phyloP scores from a whole-genome alignment of 2,888 invertebrate species.

The Eurois occulta region DNA sequence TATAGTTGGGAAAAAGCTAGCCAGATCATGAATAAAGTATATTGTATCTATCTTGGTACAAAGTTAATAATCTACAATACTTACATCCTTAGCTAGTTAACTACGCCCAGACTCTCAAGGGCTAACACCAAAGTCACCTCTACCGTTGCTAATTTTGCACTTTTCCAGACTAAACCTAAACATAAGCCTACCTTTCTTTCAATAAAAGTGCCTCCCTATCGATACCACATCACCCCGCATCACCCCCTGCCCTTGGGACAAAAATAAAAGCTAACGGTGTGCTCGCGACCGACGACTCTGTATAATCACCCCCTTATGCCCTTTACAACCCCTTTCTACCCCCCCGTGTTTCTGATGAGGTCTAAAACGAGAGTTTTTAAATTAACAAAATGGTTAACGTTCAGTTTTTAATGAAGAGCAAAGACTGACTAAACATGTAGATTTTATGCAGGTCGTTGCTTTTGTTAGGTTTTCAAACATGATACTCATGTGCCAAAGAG shows the following conservation, averaged over 20 bases:
- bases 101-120: no score
- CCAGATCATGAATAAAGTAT: no score
- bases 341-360: not conserved
- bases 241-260: constrained; percentile 52
- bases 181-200: not conserved
- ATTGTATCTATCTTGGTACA: no score
- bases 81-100: not conserved
- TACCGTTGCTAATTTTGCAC: not conserved
- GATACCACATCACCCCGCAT: constrained; percentile 25
- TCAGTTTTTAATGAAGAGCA: not conserved
- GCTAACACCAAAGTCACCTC: constrained; percentile 6
- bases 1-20: no score
- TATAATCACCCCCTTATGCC: constrained; percentile 38
- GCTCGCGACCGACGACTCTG: constrained; percentile 7
- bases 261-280: constrained; percentile 55
- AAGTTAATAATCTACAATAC: no score
- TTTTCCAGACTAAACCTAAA: not conserved
- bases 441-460: not conserved
- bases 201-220: constrained; percentile 25
- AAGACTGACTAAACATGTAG: not conserved
- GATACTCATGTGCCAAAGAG: not conserved
- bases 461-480: not conserved
- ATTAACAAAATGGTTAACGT: constrained; percentile 20
- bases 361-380: constrained; percentile 12
- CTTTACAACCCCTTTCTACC: constrained; percentile 15